Conservation (phyloP, 2,113 vertebrate genomes). For the Suricata suricatta region DNA sequence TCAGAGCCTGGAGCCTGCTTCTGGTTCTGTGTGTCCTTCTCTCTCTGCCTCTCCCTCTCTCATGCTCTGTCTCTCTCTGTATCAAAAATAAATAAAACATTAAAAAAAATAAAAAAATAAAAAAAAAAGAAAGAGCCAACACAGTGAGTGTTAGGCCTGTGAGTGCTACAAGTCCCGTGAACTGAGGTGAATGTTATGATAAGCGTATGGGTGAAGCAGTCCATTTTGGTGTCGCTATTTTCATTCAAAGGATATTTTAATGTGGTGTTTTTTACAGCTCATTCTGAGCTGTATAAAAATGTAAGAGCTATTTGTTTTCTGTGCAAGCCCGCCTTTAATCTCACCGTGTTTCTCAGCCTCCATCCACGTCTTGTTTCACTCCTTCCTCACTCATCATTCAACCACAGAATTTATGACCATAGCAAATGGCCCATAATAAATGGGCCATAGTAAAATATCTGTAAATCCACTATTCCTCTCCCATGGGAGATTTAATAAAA, state of each 20-base stretch:
- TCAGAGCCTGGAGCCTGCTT: no score
- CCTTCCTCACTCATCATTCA: conserved; percentile 11
- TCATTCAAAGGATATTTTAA: neutral
- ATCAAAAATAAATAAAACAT: no score
- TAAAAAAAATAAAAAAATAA: no score
- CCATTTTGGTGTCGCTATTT: neutral
- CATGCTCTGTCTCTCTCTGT: no score
- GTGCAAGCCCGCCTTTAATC: neutral
- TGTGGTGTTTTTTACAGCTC: neutral
- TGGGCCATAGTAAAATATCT: conserved; percentile 58
- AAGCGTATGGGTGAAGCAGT: neutral
- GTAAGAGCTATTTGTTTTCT: neutral
- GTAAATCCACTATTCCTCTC: conserved; percentile 61
- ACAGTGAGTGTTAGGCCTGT: neutral
- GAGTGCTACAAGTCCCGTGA: neutral
- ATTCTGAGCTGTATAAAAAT: neutral
- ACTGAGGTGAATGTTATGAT: neutral
- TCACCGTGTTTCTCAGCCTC: neutral
- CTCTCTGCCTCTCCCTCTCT: no score
- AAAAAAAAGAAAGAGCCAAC: neutral
- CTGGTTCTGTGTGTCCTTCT: no score
- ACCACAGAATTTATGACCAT: conserved; percentile 53
- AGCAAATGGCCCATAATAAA: conserved; percentile 70
- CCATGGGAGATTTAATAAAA: conserved; percentile 70
- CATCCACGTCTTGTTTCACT: neutral